Evolutionary conservation across 2,888 invertebrate species (phyloP).

Genomic region (Adineta ricciae): DNA sequence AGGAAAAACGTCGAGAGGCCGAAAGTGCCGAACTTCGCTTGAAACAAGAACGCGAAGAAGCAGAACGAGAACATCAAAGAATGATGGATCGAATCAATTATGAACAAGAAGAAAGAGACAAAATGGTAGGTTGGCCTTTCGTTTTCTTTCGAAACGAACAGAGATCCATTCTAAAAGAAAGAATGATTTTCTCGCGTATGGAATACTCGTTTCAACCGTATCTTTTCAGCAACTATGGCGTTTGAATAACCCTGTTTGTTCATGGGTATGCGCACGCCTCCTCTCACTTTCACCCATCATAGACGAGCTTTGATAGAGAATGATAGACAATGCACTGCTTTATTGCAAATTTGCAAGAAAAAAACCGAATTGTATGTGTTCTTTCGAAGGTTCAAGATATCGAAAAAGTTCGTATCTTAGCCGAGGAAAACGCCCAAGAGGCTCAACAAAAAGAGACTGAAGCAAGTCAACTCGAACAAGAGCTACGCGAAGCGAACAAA

Average conservation of each 20-base stretch:
- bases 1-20: slow-evolving; percentile 75
- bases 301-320: neutral
- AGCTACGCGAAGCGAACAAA: slow-evolving; percentile 16
- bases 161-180: too few species aligned
- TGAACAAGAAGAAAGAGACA: slow-evolving; percentile 58
- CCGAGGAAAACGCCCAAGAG: slow-evolving; percentile 34
- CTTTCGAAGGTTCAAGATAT: slow-evolving; percentile 37
- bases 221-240: neutral
- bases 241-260: neutral
- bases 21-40: slow-evolving; percentile 64
- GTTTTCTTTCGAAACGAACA: too few species aligned
- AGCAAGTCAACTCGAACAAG: slow-evolving; percentile 23
- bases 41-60: slow-evolving; percentile 40
- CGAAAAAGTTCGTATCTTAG: slow-evolving; percentile 36
- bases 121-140: slow-evolving; percentile 41
- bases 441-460: slow-evolving; percentile 28
- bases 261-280: neutral
- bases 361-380: neutral
- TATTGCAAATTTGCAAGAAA: too few species aligned
- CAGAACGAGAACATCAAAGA: slow-evolving; percentile 79
- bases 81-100: slow-evolving; percentile 82
- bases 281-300: neutral
- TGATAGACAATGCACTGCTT: too few species aligned
- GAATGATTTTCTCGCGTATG: too few species aligned
- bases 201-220: neutral